Base-by-base conservation (phyloP, 2,113 vertebrate genomes). In the Apteryx mantelli region DNA sequence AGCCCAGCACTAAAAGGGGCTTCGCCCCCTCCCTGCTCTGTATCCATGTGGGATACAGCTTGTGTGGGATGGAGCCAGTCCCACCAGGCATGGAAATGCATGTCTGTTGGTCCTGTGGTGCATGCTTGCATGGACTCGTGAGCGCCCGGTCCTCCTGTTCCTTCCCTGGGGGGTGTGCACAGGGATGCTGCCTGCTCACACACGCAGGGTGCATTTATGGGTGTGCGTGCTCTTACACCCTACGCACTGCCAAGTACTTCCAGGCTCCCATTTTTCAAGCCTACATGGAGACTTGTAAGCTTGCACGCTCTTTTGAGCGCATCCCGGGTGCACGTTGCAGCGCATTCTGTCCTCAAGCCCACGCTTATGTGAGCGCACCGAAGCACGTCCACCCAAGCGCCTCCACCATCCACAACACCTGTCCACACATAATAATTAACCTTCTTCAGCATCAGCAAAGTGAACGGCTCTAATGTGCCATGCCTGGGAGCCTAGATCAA, bases 251-350 rank as follows among this genome's bases (percentile, higher is more conserved):
- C 20, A 22, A 11, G 22, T 26, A 6, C 48, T 13, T 13, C 48
- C 50, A 53, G 25, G n/a, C 5, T 28, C 70, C n/a, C 70, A 10
- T 28, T 22, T 26, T 70, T 69, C 7, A 30, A 34, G 19, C 8
- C 24, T 36, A 34, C 34, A 2, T n/a, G 12, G 50, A 74, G 56
- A 25, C 40, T 4, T 36, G 11, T 16, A 18, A 74, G 50, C 25
- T 61, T 38, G 14, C 14, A 10, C 0, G 0, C 11, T 32, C 48
- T 42, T 64, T n/a, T 50, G 40, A 74, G 50, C 13, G 1, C 4
- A 20, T 17, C 65, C 36, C 68, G 60, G n/a, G 17, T 1, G 0
- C 22, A 9, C 13, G 9, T 10, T 34, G n/a, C n/a, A 38, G 63
- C 80, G 34, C 32, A 24, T 3, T 2, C 1, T 0, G 3, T 40